These are phyloP conservation scores for Hetaerina titia DNA, from an alignment of 2,888 invertebrate genomes.

Conservation along the genomic window DNA sequence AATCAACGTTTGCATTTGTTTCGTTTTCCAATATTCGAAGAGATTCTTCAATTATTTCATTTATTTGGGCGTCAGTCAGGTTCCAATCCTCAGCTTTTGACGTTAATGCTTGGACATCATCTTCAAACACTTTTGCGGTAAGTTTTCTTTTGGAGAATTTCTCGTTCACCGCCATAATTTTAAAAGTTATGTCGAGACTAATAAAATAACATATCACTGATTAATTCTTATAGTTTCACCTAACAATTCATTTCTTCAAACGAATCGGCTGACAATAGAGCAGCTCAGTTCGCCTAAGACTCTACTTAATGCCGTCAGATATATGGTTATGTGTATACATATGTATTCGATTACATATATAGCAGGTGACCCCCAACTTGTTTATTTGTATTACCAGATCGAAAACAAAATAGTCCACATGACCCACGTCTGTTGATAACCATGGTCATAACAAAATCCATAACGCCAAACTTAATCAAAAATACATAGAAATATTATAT, in stretches of 20 bases:
- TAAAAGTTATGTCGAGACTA: not conserved
- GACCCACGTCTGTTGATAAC: constrained; percentile 27
- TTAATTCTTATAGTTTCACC: not conserved
- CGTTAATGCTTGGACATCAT: constrained; percentile 81
- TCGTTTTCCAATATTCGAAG: constrained; percentile 77
- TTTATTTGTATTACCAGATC: constrained; percentile 29
- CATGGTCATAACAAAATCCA: not conserved
- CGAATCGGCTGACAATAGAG: not conserved
- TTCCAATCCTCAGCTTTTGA: constrained; percentile 81
- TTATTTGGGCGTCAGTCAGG: constrained; percentile 82
- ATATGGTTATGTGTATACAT: not conserved
- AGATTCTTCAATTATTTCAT: constrained; percentile 81
- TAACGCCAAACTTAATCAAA: not conserved
- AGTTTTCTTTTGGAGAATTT: constrained; percentile 2
- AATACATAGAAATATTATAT: not conserved
- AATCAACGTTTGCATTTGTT: constrained; percentile 70
- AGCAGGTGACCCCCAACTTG: constrained; percentile 15
- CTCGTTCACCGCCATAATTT: not conserved
- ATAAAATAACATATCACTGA: not conserved
- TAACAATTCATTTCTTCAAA: not conserved
- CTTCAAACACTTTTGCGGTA: constrained; percentile 76
- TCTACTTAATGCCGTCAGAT: not conserved
- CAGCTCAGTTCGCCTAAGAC: not conserved
- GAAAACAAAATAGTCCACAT: constrained; percentile 35
- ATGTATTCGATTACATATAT: not conserved